A percentile compares a stretch with the other conserved stretches of the same genome.
These are phyloP conservation scores for Bathynomus jamesi DNA, from an alignment of 1,140 invertebrate species.

Conservation along the genomic window DNA sequence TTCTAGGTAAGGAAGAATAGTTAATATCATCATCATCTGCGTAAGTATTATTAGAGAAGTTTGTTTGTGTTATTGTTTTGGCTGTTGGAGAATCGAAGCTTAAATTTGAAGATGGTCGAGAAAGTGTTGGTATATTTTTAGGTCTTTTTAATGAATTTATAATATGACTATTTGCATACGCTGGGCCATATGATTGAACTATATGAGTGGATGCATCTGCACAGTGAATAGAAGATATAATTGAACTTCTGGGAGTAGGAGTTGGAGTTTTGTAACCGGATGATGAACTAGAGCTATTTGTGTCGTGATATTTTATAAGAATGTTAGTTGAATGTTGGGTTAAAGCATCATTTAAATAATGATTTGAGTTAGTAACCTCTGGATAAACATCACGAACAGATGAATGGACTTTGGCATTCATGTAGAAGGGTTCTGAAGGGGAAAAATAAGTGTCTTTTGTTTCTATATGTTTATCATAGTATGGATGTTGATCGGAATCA, in stretches of 20 bases:
- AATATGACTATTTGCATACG: constrained; percentile 15
- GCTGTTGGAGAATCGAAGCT: neutral
- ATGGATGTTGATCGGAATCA: neutral
- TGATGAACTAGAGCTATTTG: neutral
- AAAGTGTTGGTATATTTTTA: constrained; percentile 3
- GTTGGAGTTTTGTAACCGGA: constrained; percentile 5
- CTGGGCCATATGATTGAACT: constrained; percentile 30
- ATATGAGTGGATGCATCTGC: constrained; percentile 32
- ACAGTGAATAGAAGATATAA: constrained; percentile 30
- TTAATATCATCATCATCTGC: neutral
- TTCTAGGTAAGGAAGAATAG: neutral
- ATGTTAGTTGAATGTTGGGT: constrained; percentile 36
- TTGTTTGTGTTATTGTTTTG: neutral
- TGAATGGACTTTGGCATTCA: constrained; percentile 3
- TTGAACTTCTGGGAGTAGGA: constrained; percentile 28
- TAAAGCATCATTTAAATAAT: constrained; percentile 11
- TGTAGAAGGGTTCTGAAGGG: constrained; percentile 11
- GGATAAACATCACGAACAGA: neutral
- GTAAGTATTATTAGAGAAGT: neutral
- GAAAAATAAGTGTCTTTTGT: neutral
- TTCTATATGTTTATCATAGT: neutral
- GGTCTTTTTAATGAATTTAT: constrained; percentile 20
- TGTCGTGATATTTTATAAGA: constrained; percentile 30
- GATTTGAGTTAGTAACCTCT: neutral
- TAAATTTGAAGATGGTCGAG: neutral